Evolutionary conservation across 2,113 vertebrate genomes (phyloP).

Genomic region (Sceloporus tristichus): DNA sequence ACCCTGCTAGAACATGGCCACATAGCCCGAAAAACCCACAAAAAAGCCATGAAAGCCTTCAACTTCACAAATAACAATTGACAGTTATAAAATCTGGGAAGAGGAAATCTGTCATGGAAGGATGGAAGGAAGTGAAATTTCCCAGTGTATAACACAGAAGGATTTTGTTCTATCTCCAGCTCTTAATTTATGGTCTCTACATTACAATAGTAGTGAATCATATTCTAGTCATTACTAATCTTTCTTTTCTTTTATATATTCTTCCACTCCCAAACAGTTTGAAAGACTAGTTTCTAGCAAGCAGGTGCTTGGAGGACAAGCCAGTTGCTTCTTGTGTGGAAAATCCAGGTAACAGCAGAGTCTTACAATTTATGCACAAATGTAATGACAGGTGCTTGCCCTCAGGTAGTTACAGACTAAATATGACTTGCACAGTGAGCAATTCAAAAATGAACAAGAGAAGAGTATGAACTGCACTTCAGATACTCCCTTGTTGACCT

Average conservation of each 20-base stretch:
- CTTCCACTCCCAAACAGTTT: not conserved
- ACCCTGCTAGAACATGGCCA: too few relatives aligned
- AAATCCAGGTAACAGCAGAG: not conserved
- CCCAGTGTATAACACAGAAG: not conserved
- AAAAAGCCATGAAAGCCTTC: too few relatives aligned
- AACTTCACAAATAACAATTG: too few relatives aligned
- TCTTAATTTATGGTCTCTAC: not conserved
- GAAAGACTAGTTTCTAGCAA: not conserved
- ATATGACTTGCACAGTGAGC: not conserved
- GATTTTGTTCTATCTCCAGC: not conserved
- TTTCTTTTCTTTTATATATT: not conserved
- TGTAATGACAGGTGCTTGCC: not conserved
- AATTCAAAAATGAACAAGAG: not conserved
- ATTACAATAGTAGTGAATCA: not conserved
- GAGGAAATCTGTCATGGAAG: not conserved
- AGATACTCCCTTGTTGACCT: not conserved
- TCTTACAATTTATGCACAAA: slow-evolving; percentile 7
- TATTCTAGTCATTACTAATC: not conserved
- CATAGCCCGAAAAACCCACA: too few relatives aligned
- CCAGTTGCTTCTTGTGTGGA: not conserved
- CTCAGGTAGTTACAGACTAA: not conserved
- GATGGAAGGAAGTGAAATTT: not conserved
- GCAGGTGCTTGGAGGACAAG: not conserved
- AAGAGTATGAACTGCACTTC: not conserved
- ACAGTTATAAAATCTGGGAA: not conserved